Evolutionary conservation across 2,113 vertebrate genomes (phyloP), one percentile per base, ranked within the genome.

Genomic region (Tauraco erythrolophus): DNA sequence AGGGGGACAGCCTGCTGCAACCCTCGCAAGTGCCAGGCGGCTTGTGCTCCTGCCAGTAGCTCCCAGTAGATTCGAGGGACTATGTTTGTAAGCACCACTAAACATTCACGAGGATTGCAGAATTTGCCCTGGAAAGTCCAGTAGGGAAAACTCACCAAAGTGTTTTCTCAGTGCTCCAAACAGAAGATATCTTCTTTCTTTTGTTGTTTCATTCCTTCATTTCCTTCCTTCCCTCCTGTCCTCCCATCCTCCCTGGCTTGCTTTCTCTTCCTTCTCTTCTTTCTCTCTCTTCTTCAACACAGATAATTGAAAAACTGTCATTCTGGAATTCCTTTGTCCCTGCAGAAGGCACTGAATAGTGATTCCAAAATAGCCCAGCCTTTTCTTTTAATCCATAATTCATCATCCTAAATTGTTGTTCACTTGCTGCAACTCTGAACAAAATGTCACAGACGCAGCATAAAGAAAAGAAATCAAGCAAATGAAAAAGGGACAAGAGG

Each of bases 351-450:
- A 57, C 39, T 76, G 65, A 89, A 62, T 53, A 92, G 60, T n/a
- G 28, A 90, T 89, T 95, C 72, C 83, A 91, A 77, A 95, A 86
- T 71, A 94, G 65, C 62, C 33, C 82, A 74, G 74, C 54, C 60
- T 96, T 93, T 91, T 83, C 86, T 92, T 97, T 93, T 87, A 93
- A 96, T 95, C 91, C 94, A 88, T 96, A 96, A 95, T 95, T 96
- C 91, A 97, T 72, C 88, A 95, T 93, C 53, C 50, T 94, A 92
- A 95, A 85, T 85, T 95, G 80, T 96, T 96, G 84, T 77, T 96
- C 65, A 64, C 51, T 96, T 35, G 14, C 46, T 84, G 77, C 45
- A 93, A 41, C 91, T 78, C 76, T 35, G 95, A 96, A 88, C 84
- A 96, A 94, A 96, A 93, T 91, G 92, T 86, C 82, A 43, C 57